Percentiles rank a stretch among this genome's conserved stretches.
phyloP scores from a whole-genome alignment of 2,797 vertebrate species.

The Periophthalmus magnuspinnatus region DNA sequence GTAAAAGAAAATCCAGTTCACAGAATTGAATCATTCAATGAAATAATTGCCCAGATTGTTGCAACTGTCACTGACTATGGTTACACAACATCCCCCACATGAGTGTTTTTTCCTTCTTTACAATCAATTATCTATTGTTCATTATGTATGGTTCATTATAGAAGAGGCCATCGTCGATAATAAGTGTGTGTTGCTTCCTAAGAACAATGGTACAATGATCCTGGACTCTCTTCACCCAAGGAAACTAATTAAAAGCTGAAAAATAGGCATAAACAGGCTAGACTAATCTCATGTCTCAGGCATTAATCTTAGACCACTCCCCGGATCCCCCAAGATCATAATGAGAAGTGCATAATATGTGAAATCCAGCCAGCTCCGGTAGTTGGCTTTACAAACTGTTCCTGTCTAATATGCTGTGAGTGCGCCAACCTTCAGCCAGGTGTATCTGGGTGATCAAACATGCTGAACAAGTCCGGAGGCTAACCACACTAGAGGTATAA shows the following conservation, averaged over 20 bases:
- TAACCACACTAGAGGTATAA: conserved; percentile 16
- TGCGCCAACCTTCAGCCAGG: background rate
- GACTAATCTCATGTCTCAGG: conserved; percentile 11
- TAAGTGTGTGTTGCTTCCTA: background rate
- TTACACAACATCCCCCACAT: background rate
- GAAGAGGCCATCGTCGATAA: background rate
- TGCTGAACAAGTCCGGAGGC: conserved; percentile 18
- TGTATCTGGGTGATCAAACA: conserved; percentile 18
- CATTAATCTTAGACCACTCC: conserved; percentile 16
- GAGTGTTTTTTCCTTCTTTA: background rate
- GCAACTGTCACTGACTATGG: background rate
- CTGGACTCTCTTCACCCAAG: conserved; percentile 12
- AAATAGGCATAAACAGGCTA: conserved; percentile 11
- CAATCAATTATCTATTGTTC: conserved; percentile 12
- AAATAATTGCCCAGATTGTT: background rate
- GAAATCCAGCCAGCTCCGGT: conserved; percentile 10
- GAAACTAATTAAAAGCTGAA: conserved; percentile 18
- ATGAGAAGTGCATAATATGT: conserved; percentile 8
- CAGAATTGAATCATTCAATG: background rate
- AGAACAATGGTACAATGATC: conserved; percentile 11
- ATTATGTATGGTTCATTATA: conserved; percentile 4
- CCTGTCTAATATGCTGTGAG: background rate
- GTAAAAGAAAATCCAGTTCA: too few species aligned
- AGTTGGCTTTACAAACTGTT: conserved; percentile 8
- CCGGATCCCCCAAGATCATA: conserved; percentile 8